Conservation (phyloP, 1,140 invertebrate species). For the Bathynomus jamesi region DNA sequence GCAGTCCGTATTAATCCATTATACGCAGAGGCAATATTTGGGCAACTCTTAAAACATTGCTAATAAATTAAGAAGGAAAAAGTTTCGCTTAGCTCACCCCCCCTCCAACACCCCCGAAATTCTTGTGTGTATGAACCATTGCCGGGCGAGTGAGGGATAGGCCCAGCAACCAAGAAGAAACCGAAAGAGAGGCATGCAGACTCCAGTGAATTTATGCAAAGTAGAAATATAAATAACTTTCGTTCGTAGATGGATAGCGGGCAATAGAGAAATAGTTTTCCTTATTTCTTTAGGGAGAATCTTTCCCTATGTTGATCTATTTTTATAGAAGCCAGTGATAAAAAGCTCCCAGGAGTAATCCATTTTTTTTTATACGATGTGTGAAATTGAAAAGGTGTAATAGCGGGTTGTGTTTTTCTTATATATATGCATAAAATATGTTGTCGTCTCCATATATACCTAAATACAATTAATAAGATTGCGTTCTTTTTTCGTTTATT, state of each 20-base stretch:
- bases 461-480: too few relatives aligned
- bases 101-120: too few relatives aligned
- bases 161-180: neutral
- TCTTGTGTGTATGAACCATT: neutral
- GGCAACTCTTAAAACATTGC: neutral
- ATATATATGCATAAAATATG: neutral
- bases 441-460: neutral
- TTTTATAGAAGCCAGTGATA: neutral
- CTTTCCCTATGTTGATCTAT: neutral
- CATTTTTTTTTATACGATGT: neutral
- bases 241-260: too few relatives aligned
- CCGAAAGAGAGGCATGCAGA: neutral
- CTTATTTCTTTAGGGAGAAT: neutral
- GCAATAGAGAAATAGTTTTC: neutral
- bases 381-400: neutral
- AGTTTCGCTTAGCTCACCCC: too few relatives aligned
- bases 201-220: too few relatives aligned
- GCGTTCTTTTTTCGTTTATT: too few relatives aligned
- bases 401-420: neutral
- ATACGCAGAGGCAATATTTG: neutral
- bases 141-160: neutral
- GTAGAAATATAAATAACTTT: too few relatives aligned
- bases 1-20: neutral
- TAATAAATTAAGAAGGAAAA: neutral
- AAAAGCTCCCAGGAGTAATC: neutral